Conservation (phyloP, 2,888 invertebrate genomes). For the Lasioglossum villosulum region DNA sequence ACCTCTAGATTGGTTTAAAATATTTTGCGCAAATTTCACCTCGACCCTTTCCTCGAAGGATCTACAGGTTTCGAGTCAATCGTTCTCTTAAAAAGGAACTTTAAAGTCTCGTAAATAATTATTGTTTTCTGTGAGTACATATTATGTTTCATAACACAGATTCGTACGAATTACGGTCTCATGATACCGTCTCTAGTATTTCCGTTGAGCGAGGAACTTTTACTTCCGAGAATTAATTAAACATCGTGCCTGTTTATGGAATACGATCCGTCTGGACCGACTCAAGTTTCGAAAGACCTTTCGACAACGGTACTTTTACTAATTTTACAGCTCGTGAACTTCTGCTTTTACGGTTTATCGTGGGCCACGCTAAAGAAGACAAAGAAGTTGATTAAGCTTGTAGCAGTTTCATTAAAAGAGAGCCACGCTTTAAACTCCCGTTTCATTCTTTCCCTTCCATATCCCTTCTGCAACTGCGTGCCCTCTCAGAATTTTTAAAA, state of each 20-base stretch:
- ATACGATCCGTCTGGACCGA: background rate
- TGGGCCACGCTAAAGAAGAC: background rate
- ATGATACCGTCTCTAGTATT: background rate
- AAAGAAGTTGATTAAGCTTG: constrained; percentile 16
- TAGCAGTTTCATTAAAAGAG: background rate
- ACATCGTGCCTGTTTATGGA: background rate
- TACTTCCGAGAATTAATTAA: background rate
- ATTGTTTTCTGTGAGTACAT: too few relatives aligned
- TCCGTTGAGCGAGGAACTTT: background rate
- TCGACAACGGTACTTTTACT: background rate
- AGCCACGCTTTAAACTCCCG: background rate
- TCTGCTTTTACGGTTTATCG: background rate
- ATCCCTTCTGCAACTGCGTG: background rate
- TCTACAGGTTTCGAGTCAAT: too few relatives aligned
- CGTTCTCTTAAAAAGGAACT: too few relatives aligned
- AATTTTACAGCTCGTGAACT: background rate
- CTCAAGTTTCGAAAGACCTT: background rate
- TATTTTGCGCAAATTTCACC: too few relatives aligned
- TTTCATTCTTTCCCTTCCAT: background rate
- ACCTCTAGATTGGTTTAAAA: too few relatives aligned
- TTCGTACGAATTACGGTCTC: background rate
- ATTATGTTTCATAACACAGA: background rate
- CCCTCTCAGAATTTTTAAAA: constrained; percentile 10
- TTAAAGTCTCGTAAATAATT: too few relatives aligned
- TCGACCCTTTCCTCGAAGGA: too few relatives aligned